phyloP scores from a whole-genome alignment of 1,140 invertebrate genomes.

The Anthonomus grandis region DNA sequence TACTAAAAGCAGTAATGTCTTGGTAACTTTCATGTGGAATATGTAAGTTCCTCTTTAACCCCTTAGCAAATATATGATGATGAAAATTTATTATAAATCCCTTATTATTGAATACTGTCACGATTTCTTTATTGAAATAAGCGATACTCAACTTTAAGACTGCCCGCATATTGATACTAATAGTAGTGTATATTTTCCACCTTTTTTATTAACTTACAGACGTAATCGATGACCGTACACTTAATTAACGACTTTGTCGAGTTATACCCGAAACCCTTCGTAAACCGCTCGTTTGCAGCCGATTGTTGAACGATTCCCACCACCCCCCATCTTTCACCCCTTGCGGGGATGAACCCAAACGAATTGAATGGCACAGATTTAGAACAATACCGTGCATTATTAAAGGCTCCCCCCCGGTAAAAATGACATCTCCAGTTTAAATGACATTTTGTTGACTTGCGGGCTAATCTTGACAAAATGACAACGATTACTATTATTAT shows the following conservation, averaged over 20 bases:
- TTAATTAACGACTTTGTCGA: not conserved
- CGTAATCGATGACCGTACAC: too few species aligned
- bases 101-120: too few species aligned
- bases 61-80: too few species aligned
- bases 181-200: too few species aligned
- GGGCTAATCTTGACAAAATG: not conserved
- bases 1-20: too few species aligned
- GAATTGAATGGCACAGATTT: not conserved
- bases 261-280: not conserved
- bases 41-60: too few species aligned
- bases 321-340: not conserved
- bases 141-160: too few species aligned
- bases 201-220: not conserved
- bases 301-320: not conserved
- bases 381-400: constrained; percentile 1
- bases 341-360: too few species aligned
- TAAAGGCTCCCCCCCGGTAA: not conserved
- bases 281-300: constrained; percentile 8
- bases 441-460: not conserved
- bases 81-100: too few species aligned
- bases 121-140: too few species aligned
- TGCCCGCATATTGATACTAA: too few species aligned
- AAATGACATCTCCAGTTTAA: not conserved
- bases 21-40: too few species aligned
- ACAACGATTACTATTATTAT: not conserved